Evolutionary conservation across 92 coral and sea anemone genomes (phyloP).

Genomic region (Virgularia gustaviana): DNA sequence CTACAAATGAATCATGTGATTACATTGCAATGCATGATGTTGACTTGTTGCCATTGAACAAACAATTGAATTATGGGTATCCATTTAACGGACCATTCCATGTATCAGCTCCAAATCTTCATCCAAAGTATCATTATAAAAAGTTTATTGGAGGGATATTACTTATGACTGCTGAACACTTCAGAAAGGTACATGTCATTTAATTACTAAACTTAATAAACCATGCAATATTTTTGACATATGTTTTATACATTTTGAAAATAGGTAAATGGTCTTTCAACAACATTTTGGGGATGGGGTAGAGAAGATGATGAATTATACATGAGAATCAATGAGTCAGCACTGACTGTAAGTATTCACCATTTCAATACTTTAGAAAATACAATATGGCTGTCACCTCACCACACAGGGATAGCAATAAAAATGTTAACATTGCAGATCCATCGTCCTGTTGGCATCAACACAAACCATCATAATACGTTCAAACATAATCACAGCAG

Average conservation of each 20-base stretch:
- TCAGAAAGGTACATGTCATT: constrained; percentile 68
- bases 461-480: constrained; percentile 71
- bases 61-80: constrained; percentile 78
- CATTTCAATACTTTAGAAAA: too few relatives aligned
- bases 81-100: constrained; percentile 93
- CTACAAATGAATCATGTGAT: constrained; percentile 77
- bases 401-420: neutral
- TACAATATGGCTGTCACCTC: too few relatives aligned
- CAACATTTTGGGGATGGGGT: constrained; percentile 99
- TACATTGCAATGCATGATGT: constrained; percentile 98
- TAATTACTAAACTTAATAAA: too few relatives aligned
- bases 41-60: constrained; percentile 81
- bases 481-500: constrained; percentile 89
- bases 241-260: neutral
- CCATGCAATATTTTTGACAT: neutral
- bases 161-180: constrained; percentile 76
- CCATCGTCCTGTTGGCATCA: constrained; percentile 49
- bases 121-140: constrained; percentile 88
- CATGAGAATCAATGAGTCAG: constrained; percentile 83
- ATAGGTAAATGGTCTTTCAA: constrained; percentile 93
- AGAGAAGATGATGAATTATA: constrained; percentile 96
- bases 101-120: constrained; percentile 84
- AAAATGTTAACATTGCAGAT: neutral
- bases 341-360: constrained; percentile 64
- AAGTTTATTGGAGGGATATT: constrained; percentile 95